Percentiles rank a stretch among this genome's conserved stretches.
Evolutionary conservation across 2,888 invertebrate species (phyloP).

Genomic region (Agrotis puta): DNA sequence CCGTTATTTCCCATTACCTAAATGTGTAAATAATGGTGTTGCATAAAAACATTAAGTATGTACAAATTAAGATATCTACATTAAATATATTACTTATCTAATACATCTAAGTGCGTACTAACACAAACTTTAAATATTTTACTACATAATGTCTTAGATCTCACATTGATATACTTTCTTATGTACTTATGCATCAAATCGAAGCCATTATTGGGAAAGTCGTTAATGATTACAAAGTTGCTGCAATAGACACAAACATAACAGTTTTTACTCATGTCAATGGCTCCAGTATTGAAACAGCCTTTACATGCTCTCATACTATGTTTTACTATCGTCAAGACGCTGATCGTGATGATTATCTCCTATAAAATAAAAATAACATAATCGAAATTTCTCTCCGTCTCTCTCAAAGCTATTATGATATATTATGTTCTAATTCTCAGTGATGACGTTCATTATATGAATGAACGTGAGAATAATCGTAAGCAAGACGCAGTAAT

Average conservation of each 20-base stretch:
- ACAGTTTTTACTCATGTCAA: conserved; percentile 28
- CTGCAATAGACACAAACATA: conserved; percentile 1
- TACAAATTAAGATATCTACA: conserved; percentile 23
- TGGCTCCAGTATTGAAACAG: conserved; percentile 15
- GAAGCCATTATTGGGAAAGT: conserved; percentile 43
- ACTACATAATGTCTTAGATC: conserved; percentile 9
- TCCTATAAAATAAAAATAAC: conserved; percentile 21
- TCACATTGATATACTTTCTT: conserved; percentile 1
- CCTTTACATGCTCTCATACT: neutral
- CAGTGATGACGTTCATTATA: conserved; percentile 31
- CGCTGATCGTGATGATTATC: neutral
- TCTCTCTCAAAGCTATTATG: conserved; percentile 30
- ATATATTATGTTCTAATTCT: conserved; percentile 36
- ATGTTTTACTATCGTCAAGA: conserved; percentile 12
- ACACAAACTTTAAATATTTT: conserved; percentile 12
- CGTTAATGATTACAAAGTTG: conserved; percentile 34
- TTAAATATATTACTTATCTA: conserved; percentile 15
- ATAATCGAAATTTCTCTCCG: conserved; percentile 40
- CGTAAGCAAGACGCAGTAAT: conserved; percentile 31
- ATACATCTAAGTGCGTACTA: neutral
- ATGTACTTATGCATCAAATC: conserved; percentile 5
- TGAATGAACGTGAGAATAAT: conserved; percentile 43
- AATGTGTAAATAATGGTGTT: no score
- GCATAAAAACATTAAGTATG: neutral
- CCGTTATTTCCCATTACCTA: no score